Base-by-base conservation (phyloP, 2,797 vertebrate genomes). In the Furcifer pardalis region DNA sequence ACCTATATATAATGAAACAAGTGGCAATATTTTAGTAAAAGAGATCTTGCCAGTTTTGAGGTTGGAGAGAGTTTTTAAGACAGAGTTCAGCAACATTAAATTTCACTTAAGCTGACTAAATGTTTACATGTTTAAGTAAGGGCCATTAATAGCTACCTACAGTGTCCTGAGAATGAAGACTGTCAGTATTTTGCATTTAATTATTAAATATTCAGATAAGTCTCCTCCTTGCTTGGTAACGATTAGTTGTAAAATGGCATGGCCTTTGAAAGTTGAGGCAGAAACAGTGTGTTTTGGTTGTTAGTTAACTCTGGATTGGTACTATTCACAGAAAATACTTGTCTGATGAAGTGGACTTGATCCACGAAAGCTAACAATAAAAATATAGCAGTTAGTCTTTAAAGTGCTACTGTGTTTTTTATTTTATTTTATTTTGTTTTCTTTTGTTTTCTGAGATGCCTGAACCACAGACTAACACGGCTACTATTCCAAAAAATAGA, bases 111-210 rank as follows among this genome's bases (percentile, higher is more conserved):
- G 52, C 13, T 73, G 44, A 46, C 71, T 69, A 60, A 44, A 52
- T 77, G 68, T 66, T 78, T 71, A 37, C 82, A 77, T 78, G 56
- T 79, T 69, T 59, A 42, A 59, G 12, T 49, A 78, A 40, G 44
- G 42, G 10, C 46, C 40, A 56, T 83, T 59, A 46, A 66, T 65
- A 72, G 56, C 56, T 79, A 40, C 59, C 76, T 72, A 42, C 25
- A 84, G 19, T 84, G 59, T 42, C 63, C 42, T 37, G 42, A 72
- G 66, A 84, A 84, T 68, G 63, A 72, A 30, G 52, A 77, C 35
- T 71, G 40, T 21, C 42, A 46, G 40, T 66, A n/a, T 17, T 79
- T 21, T 78, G 56, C 40, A 63, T 84, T 79, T 59, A 15, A 46
- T 82, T 37, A 23, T 72, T 63, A 84, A 49, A 46, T 27, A 8